Evolutionary conservation across 2,888 invertebrate genomes (phyloP).

Genomic region (Drosophila merina): DNA sequence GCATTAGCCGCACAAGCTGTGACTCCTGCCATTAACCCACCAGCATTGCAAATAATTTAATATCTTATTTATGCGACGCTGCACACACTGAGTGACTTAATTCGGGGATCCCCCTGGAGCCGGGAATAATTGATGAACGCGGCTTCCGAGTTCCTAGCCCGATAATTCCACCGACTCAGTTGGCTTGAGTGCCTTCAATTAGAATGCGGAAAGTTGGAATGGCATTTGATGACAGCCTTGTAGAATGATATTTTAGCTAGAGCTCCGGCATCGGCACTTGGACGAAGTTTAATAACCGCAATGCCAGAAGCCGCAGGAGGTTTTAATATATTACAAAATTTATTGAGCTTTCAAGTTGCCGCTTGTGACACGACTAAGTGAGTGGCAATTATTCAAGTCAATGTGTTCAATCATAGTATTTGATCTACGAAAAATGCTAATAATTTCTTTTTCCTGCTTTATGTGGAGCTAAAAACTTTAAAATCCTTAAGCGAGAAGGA

Average conservation of each 20-base stretch:
- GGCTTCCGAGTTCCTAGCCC: conserved; percentile 1
- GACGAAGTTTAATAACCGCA: conserved; percentile 2
- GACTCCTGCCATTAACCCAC: conserved; percentile 46
- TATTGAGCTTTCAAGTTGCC: conserved; percentile 24
- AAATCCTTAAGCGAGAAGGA: conserved; percentile 12
- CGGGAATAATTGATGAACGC: conserved; percentile 32
- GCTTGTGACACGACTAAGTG: conserved; percentile 24
- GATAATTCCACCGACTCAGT: conserved; percentile 13
- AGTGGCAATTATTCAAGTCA: conserved; percentile 19
- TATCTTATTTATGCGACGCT: conserved; percentile 41
- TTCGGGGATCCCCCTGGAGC: conserved; percentile 15
- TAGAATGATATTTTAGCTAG: conserved; percentile 7
- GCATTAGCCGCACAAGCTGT: conserved; percentile 38
- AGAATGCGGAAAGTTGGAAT: conserved; percentile 62
- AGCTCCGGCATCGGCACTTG: conserved; percentile 2
- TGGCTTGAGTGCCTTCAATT: conserved; percentile 20
- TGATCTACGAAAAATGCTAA: not conserved
- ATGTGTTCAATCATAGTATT: conserved; percentile 1
- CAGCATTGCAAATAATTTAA: conserved; percentile 39
- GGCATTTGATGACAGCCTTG: conserved; percentile 25
- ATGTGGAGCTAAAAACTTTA: conserved; percentile 6
- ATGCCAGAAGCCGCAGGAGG: conserved; percentile 6
- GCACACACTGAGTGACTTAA: conserved; percentile 40
- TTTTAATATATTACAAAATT: conserved; percentile 29
- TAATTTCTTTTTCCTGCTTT: not conserved